Evolutionary conservation across 2,888 invertebrate species (phyloP).

Genomic region (Candidula unifasciata): DNA sequence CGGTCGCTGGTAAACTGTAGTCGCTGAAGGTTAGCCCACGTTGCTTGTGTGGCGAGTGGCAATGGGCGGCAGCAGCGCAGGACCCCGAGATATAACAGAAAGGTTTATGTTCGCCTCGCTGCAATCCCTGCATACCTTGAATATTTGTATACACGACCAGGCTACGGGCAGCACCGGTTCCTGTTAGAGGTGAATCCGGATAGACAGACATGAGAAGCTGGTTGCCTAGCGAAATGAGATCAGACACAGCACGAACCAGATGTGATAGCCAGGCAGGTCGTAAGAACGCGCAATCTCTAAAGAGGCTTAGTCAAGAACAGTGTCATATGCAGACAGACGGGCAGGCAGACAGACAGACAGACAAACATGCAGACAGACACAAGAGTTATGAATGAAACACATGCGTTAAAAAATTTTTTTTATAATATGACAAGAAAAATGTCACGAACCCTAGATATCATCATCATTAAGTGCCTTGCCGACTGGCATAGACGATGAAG

Average conservation of each 20-base stretch:
- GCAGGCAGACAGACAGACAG: background rate
- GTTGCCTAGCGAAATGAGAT: background rate
- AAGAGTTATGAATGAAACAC: no score
- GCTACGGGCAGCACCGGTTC: background rate
- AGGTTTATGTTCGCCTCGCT: slow-evolving; percentile 25
- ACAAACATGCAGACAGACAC: background rate
- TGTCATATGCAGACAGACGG: background rate
- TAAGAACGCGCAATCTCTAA: background rate
- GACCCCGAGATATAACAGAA: slow-evolving; percentile 21
- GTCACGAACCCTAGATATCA: no score
- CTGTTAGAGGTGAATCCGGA: slow-evolving; percentile 7
- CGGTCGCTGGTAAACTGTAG: background rate
- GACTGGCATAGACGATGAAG: no score
- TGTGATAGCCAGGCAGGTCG: background rate
- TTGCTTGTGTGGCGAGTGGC: slow-evolving; percentile 25
- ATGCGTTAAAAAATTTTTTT: no score
- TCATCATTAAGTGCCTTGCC: no score
- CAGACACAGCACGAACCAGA: background rate
- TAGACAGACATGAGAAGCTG: background rate
- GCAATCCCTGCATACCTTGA: slow-evolving; percentile 36
- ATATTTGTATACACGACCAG: slow-evolving; percentile 24
- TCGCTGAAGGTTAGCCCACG: slow-evolving; percentile 14
- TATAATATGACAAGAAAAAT: no score
- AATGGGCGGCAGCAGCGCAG: slow-evolving; percentile 13
- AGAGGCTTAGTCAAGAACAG: background rate